Conservation (phyloP, 2,113 vertebrate genomes). For the Gavialis gangeticus region DNA sequence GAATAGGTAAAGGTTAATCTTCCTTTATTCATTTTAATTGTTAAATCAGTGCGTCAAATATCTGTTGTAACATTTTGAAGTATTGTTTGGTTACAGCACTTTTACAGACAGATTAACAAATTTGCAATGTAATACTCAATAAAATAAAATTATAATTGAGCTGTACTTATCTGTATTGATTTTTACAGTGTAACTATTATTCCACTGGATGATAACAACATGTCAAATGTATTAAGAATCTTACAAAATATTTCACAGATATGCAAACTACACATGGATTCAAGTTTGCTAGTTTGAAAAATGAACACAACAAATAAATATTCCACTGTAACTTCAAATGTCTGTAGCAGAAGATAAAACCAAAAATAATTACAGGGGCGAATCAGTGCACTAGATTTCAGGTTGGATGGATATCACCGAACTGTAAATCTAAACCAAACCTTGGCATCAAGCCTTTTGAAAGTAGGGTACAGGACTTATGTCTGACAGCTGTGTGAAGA, state of each 20-base stretch:
- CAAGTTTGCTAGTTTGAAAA: neutral
- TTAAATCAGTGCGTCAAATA: slow-evolving; percentile 31
- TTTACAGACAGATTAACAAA: neutral
- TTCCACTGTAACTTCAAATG: neutral
- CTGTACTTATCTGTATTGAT: neutral
- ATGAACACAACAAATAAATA: neutral
- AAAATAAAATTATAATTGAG: neutral
- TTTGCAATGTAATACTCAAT: neutral
- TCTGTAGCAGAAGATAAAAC: neutral
- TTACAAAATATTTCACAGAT: neutral
- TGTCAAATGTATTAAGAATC: neutral
- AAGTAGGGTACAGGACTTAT: neutral
- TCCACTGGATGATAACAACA: neutral
- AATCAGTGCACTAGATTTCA: neutral
- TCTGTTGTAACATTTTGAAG: neutral
- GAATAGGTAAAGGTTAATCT: slow-evolving; percentile 1
- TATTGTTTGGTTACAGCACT: neutral
- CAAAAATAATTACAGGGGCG: neutral
- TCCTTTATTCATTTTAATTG: neutral
- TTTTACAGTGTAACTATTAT: neutral
- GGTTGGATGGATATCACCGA: neutral
- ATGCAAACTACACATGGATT: neutral
- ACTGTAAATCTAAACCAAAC: neutral
- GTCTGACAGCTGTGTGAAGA: neutral
- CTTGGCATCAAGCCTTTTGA: neutral